Base-by-base conservation (phyloP, 2,888 invertebrate genomes). In the Dasysyrphus albostriatus region DNA sequence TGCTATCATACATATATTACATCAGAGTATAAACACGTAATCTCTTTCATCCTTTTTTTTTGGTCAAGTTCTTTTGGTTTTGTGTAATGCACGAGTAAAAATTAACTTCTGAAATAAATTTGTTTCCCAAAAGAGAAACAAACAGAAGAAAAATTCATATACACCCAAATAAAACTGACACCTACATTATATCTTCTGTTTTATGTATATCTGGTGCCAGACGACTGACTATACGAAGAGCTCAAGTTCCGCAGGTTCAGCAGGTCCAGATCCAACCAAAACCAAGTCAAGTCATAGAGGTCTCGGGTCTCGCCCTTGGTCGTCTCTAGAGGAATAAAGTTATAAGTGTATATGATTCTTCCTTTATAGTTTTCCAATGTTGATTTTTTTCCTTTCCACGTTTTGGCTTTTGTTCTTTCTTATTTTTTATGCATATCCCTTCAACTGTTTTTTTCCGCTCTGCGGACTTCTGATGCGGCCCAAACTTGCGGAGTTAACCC, bases 401-500 rank as follows among this genome's bases (percentile, higher is more conserved):
- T 54, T 72, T 56, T 49, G 37, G 32, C 56, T 56, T 63, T 58
- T 56, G 39, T 65, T 56, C 47, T 29, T 67, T 24, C 59, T 58
- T 51, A 59, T 65, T 70, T 72, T 72, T n/a, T 65, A 67, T 73
- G 77, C 58, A 73, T 85, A 78, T 74, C 70, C 70, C 77, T 85
- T 85, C 69, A 70, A 70, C 56, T 77, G 70, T 77, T 82, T 83
- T 78, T 83, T 83, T 75, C 83, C 75, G 87, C 75, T 87, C 65
- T 87, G 87, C 87, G 87, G 87, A 87, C 77, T 77, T 77, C 77
- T 81, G 85, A 81, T 85, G 85, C 85, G 74, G 81, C 61, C 72
- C 81, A 69, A 49, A 75, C 78, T 87, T 77, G 82, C 78, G 47
- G 78, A 82, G 51, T 72, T 77, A 77, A 39, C 29, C 6, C 3